phyloP scores from a whole-genome alignment of 2,113 vertebrate genomes.

The Chaenogobius annularis region DNA sequence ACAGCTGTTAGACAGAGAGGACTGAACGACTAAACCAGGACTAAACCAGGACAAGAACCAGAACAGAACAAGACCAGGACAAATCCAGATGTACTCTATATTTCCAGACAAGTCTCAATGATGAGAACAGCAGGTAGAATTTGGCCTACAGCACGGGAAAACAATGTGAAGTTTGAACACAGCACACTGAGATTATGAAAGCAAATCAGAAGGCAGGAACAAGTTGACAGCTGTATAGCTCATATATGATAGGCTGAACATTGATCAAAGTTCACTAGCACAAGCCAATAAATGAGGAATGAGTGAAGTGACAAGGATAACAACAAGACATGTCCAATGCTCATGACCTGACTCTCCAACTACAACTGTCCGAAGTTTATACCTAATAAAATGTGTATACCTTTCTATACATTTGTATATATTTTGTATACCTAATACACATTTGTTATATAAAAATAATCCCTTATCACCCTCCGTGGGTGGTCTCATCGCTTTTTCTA shows the following conservation, averaged over 20 bases:
- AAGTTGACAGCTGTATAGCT: background rate
- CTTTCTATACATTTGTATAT: no score
- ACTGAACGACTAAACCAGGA: conserved; percentile 6
- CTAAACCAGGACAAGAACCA: background rate
- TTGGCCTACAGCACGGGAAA: background rate
- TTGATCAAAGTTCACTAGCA: conserved; percentile 62
- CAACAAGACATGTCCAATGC: background rate
- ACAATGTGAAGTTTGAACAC: background rate
- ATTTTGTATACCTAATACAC: no score
- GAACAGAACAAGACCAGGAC: background rate
- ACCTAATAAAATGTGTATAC: no score
- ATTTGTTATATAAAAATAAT: no score
- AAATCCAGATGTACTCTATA: background rate
- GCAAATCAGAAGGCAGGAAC: conserved; percentile 1
- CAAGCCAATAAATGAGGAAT: conserved; percentile 50
- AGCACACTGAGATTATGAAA: conserved; percentile 17
- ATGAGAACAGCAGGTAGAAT: background rate
- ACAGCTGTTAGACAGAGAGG: conserved; percentile 8
- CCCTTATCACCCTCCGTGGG: no score
- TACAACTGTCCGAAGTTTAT: no score
- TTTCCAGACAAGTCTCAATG: background rate
- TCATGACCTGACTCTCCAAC: no score
- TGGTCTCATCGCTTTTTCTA: no score
- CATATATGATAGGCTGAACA: conserved; percentile 21
- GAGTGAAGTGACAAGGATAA: conserved; percentile 26